Evolutionary conservation across 2,113 vertebrate genomes (phyloP).

Genomic region (Oceanodroma tethys): DNA sequence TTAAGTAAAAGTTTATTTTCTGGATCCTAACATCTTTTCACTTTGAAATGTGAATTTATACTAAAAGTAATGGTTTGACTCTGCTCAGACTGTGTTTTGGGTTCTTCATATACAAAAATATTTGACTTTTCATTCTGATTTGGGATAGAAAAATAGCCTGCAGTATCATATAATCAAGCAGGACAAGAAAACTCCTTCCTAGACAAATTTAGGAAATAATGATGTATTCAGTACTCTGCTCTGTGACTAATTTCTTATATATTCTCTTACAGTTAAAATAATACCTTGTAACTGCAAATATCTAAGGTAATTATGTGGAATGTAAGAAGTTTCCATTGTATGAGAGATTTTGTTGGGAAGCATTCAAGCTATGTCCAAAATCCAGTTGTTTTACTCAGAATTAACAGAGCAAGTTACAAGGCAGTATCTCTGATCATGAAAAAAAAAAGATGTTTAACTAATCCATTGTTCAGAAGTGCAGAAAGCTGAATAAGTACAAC

Average conservation of each 20-base stretch:
- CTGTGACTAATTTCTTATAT: neutral
- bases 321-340: neutral
- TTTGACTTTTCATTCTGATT: neutral
- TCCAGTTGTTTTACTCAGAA: neutral
- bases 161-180: neutral
- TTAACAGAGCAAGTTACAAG: neutral
- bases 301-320: neutral
- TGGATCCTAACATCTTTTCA: neutral
- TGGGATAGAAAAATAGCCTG: neutral
- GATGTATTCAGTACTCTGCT: neutral
- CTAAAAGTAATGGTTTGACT: neutral
- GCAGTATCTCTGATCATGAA: neutral
- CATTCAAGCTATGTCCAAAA: neutral
- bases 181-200: neutral
- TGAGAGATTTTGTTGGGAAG: neutral
- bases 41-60: neutral
- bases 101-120: neutral
- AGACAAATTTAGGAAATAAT: neutral
- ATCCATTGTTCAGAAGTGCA: neutral
- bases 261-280: neutral
- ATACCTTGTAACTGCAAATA: neutral
- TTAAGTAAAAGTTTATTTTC: neutral
- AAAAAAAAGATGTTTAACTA: neutral
- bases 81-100: neutral
- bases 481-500: neutral